These are phyloP conservation scores for Danio tinwini DNA, from an alignment of 2,797 vertebrate genomes.

Conservation along the genomic window DNA sequence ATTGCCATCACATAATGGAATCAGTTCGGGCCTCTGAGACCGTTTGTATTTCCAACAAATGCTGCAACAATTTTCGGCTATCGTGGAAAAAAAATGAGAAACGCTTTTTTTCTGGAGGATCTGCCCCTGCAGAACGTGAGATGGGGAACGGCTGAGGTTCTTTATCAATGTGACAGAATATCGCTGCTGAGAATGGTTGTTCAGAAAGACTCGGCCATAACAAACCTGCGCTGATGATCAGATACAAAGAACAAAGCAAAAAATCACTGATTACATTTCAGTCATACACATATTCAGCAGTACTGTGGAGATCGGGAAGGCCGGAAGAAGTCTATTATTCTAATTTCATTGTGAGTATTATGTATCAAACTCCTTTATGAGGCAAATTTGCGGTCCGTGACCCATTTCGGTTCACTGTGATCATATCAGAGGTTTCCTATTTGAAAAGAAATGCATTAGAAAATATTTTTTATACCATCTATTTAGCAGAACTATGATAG, in stretches of 20 bases:
- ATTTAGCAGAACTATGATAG: background rate
- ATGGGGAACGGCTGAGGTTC: slow-evolving; percentile 29
- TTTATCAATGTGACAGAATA: slow-evolving; percentile 57
- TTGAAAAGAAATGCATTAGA: background rate
- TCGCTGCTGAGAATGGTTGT: slow-evolving; percentile 4
- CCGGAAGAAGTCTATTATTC: background rate
- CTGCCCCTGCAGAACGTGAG: slow-evolving; percentile 34
- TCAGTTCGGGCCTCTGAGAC: slow-evolving; percentile 54
- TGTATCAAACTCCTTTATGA: background rate
- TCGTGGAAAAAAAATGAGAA: slow-evolving; percentile 26
- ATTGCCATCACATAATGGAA: slow-evolving; percentile 60
- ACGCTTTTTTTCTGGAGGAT: slow-evolving; percentile 38
- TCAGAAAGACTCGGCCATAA: background rate
- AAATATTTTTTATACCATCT: background rate
- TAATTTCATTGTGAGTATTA: slow-evolving; percentile 2
- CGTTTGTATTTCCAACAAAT: slow-evolving; percentile 56
- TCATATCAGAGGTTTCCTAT: background rate
- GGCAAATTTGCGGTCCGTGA: slow-evolving; percentile 14
- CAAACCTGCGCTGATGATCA: slow-evolving; percentile 19
- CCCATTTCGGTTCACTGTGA: background rate
- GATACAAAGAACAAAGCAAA: slow-evolving; percentile 20
- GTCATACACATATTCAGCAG: background rate
- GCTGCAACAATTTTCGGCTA: slow-evolving; percentile 41
- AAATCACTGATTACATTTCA: slow-evolving; percentile 20
- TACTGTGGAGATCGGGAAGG: background rate